Percentiles rank a stretch among this genome's conserved stretches.
Evolutionary conservation across 1,140 invertebrate species (phyloP).

Genomic region (Temnothorax curvispinosus): DNA sequence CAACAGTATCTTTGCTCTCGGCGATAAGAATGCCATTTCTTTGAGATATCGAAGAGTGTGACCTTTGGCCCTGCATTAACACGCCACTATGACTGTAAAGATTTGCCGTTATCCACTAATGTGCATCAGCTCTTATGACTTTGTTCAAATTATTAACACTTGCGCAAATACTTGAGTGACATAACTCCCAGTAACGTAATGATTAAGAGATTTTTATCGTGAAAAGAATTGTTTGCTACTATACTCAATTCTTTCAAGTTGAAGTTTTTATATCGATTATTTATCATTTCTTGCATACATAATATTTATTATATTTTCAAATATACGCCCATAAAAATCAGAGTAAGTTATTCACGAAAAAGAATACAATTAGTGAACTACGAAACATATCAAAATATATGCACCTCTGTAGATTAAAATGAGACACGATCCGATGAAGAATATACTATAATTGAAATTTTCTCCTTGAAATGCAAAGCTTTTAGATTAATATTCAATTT

Average conservation of each 20-base stretch:
- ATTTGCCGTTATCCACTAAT: neutral
- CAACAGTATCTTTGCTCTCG: neutral
- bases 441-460: neutral
- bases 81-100: neutral
- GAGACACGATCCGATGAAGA: neutral
- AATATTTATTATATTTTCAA: neutral
- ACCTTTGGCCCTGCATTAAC: slow-evolving; percentile 43
- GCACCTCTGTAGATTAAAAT: neutral
- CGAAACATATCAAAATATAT: neutral
- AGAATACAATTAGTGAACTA: neutral
- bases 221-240: neutral
- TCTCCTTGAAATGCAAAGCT: neutral
- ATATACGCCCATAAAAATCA: neutral
- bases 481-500: neutral
- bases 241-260: neutral
- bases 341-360: neutral
- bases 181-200: slow-evolving; percentile 14
- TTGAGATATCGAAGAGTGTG: slow-evolving; percentile 13
- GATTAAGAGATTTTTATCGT: neutral
- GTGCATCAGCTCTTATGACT: neutral
- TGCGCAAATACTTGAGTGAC: neutral
- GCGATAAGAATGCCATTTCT: neutral
- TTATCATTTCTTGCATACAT: neutral
- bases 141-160: slow-evolving; percentile 37
- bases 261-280: neutral